Percentiles rank a stretch among this genome's conserved stretches.
Evolutionary conservation across 2,113 vertebrate species (phyloP).

Genomic region (Dicerorhinus sumatrensis): DNA sequence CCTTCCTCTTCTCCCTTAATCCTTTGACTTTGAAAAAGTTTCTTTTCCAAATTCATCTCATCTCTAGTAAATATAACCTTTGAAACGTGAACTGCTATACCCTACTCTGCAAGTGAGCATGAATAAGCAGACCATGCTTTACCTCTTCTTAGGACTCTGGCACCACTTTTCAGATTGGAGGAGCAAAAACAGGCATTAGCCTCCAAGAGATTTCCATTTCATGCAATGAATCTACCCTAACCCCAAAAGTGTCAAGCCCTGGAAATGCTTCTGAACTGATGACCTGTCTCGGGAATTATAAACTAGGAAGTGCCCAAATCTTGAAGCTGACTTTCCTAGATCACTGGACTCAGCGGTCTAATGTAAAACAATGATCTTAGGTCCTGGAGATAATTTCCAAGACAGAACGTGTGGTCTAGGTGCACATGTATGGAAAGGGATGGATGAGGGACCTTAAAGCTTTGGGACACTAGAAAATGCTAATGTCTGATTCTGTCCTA

Average conservation of each 20-base stretch:
- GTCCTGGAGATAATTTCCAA: neutral
- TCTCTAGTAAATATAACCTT: neutral
- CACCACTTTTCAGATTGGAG: neutral
- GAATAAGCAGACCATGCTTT: neutral
- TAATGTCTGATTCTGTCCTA: neutral
- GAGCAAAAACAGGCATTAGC: neutral
- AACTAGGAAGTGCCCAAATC: neutral
- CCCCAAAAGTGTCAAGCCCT: neutral
- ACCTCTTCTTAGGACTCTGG: neutral
- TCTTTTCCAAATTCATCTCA: neutral
- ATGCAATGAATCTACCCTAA: neutral
- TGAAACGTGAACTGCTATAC: neutral
- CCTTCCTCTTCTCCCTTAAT: neutral
- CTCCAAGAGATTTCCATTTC: neutral
- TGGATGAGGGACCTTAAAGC: neutral
- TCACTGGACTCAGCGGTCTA: neutral
- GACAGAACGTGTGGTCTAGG: neutral
- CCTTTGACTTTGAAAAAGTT: neutral
- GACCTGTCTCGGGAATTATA: neutral
- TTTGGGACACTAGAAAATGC: neutral
- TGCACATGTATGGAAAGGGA: neutral
- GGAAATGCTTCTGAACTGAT: neutral
- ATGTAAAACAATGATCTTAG: neutral
- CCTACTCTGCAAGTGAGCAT: neutral
- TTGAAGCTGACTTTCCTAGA: neutral